phyloP scores from a whole-genome alignment of 2,888 invertebrate species.

The Calliopum simillimum region DNA sequence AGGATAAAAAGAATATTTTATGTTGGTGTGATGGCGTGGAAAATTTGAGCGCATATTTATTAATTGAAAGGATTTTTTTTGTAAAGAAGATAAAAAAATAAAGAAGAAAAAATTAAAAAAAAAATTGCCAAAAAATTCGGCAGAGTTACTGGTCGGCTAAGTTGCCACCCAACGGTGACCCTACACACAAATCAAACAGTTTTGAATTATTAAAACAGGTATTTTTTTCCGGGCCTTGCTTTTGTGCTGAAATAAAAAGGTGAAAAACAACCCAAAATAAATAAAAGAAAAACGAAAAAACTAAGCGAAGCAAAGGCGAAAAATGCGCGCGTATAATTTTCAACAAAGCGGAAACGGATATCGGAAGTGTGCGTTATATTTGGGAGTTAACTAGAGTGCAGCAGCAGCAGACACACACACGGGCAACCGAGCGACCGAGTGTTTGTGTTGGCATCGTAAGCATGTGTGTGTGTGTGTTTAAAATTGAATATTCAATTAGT shows the following conservation, averaged over 20 bases:
- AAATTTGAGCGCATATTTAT: neutral
- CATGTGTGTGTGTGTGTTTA: conserved; percentile 30
- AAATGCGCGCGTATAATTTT: no score
- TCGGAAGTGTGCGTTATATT: conserved; percentile 19
- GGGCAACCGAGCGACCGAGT: conserved; percentile 1
- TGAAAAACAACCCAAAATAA: neutral
- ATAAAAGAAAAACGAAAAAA: neutral
- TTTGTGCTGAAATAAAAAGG: neutral
- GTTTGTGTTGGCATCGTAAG: conserved; percentile 14
- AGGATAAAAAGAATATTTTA: neutral
- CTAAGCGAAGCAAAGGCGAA: no score
- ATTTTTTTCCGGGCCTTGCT: neutral
- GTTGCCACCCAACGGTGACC: neutral
- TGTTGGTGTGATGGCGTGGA: neutral
- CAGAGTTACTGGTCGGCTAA: neutral
- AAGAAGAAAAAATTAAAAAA: neutral
- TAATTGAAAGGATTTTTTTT: neutral
- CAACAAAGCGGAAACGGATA: conserved; percentile 3
- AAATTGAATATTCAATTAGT: conserved; percentile 41
- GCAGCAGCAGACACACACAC: neutral
- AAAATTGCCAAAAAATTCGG: neutral
- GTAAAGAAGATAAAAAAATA: neutral
- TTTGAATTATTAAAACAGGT: conserved; percentile 22
- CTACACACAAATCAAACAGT: conserved; percentile 20
- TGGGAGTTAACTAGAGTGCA: conserved; percentile 3